phyloP scores from a whole-genome alignment of 2,888 invertebrate genomes.

The Koerneria pararmatus region DNA sequence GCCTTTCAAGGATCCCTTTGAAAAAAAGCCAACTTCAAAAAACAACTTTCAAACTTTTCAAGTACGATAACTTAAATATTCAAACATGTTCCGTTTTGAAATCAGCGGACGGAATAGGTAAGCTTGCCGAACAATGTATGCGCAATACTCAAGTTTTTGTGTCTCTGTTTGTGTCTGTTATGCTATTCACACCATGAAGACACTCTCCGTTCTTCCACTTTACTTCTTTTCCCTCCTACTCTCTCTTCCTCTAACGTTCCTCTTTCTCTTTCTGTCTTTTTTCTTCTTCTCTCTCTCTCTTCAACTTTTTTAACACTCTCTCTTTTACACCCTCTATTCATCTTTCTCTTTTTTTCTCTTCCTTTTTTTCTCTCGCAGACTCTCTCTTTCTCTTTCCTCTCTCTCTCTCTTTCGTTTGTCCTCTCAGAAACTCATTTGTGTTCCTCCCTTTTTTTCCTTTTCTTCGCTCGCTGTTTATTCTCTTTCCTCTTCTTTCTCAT shows the following conservation, averaged over 20 bases:
- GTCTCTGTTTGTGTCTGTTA: no score
- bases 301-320: neutral
- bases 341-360: neutral
- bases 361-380: neutral
- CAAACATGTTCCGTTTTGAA: no score
- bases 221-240: neutral
- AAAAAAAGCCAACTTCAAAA: no score
- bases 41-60: no score
- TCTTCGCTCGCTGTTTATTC: neutral
- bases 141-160: no score
- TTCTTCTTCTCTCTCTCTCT: slow-evolving; percentile 4
- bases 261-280: neutral
- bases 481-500: neutral
- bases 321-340: neutral
- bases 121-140: no score
- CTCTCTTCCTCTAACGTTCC: neutral
- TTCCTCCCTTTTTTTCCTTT: neutral
- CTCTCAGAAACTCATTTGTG: neutral
- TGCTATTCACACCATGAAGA: no score
- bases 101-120: no score
- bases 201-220: neutral
- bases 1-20: no score
- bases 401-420: neutral
- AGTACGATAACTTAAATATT: no score
- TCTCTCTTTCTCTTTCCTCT: neutral